Evolutionary conservation across 2,797 vertebrate species (phyloP), one percentile per base, ranked within the genome.

Genomic region (Neosilurus mollespiculum): DNA sequence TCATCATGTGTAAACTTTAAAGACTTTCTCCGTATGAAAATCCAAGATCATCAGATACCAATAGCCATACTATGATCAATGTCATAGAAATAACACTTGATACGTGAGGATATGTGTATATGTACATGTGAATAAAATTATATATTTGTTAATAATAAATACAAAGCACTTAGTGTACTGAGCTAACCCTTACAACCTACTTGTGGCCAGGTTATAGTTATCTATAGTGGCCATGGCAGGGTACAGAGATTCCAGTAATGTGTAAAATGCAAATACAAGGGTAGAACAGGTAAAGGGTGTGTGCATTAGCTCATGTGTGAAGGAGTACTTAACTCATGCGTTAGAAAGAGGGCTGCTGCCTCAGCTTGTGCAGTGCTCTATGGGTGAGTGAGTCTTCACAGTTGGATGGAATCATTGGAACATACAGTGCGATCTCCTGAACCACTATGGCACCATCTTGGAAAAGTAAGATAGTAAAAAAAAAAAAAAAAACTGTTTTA

Each of bases 231-330:
- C 30, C 4, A 56, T 37, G 15, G 59, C 26, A 82, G 20, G 9
- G 26, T n/a, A 30, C 6, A 84, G 12, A 22, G 2, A 34, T 34
- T 61, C 24, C 1, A 83, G 10, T 62, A n/a, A 58, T 86, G 64
- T 79, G 51, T 77, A 78, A 77, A 77, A 69, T 58, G 30, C 34
- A 67, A 71, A 77, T 18, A 65, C 1, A 10, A 56, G 10, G 51
- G 24, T n/a, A 67, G 84, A 75, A 87, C 83, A 81, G 54, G 81
- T 75, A 70, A 65, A 83, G 78, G 88, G 92, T 78, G 93, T 91
- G 89, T 85, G 83, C 75, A 71, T 62, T 51, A 49, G 76, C 54
- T 84, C 62, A 80, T 75, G 12, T 66, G 12, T 51, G 51, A 61
- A 37, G 16, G 75, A 79, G 79, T 14, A 56, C 61, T 12, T 67